A percentile compares a stretch with the other conserved stretches of the same genome.
Evolutionary conservation across 2,888 invertebrate species (phyloP).

Genomic region (Neoascia interrupta): DNA sequence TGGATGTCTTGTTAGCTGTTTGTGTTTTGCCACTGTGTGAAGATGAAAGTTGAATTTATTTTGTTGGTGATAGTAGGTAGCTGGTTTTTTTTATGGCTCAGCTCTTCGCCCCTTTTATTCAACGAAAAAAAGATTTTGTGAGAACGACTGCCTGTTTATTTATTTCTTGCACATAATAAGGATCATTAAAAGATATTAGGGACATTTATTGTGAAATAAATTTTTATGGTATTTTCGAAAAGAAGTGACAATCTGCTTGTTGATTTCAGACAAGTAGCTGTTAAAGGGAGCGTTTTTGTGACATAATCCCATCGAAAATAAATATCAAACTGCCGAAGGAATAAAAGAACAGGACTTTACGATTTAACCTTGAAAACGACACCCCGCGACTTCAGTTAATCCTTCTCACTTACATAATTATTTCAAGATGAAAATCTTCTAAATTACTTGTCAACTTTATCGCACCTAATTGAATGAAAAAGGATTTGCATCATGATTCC

Average conservation of each 20-base stretch:
- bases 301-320: too few relatives aligned
- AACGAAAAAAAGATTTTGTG: background rate
- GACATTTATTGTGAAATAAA: background rate
- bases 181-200: conserved; percentile 2
- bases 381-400: too few relatives aligned
- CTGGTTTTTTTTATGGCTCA: background rate
- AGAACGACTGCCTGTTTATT: background rate
- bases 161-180: conserved; percentile 28
- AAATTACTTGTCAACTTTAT: conserved; percentile 2
- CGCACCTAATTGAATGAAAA: conserved; percentile 3
- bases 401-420: background rate
- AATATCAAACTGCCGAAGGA: too few relatives aligned
- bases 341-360: too few relatives aligned
- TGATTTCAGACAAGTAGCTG: too few relatives aligned
- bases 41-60: conserved; percentile 51
- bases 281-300: too few relatives aligned
- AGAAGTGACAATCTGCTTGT: background rate
- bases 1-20: conserved; percentile 63
- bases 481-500: background rate
- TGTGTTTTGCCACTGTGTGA: conserved; percentile 17
- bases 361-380: too few relatives aligned
- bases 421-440: background rate
- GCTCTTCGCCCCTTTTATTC: background rate
- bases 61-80: background rate
- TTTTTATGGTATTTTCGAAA: background rate